phyloP scores from a whole-genome alignment of 2,797 vertebrate genomes.

The Gymnothorax javanicus region DNA sequence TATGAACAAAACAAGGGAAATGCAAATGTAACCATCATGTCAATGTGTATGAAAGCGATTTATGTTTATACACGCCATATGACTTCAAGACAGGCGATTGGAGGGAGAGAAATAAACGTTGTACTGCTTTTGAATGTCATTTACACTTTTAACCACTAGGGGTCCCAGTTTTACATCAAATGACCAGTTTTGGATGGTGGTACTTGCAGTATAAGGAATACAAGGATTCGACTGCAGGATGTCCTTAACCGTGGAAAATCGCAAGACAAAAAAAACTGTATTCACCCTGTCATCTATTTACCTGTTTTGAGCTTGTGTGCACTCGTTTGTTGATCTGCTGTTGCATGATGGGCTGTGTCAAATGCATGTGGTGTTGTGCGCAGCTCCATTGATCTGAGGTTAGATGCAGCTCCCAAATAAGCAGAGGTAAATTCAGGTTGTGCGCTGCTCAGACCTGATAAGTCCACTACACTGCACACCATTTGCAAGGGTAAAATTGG shows the following conservation, averaged over 20 bases:
- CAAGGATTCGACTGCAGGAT: neutral
- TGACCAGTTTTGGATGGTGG: neutral
- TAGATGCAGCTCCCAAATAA: neutral
- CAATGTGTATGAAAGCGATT: neutral
- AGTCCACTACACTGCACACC: neutral
- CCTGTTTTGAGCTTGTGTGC: neutral
- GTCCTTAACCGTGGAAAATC: neutral
- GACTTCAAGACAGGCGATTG: neutral
- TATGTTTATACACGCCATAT: neutral
- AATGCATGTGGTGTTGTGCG: neutral
- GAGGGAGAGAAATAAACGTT: neutral
- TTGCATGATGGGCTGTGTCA: neutral
- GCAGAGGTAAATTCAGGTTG: neutral
- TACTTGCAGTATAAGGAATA: neutral
- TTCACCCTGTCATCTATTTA: neutral
- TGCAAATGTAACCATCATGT: conserved; percentile 41
- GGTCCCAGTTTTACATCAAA: conserved; percentile 2
- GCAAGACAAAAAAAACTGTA: neutral
- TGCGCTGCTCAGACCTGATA: neutral
- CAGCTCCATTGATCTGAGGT: neutral
- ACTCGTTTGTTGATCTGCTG: neutral
- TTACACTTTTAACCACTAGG: conserved; percentile 1
- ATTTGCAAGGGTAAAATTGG: neutral
- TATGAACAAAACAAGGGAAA: conserved; percentile 57
- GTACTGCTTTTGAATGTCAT: neutral